Base-by-base conservation (phyloP, 2,888 invertebrate species). In the Agrypnus murinus region DNA sequence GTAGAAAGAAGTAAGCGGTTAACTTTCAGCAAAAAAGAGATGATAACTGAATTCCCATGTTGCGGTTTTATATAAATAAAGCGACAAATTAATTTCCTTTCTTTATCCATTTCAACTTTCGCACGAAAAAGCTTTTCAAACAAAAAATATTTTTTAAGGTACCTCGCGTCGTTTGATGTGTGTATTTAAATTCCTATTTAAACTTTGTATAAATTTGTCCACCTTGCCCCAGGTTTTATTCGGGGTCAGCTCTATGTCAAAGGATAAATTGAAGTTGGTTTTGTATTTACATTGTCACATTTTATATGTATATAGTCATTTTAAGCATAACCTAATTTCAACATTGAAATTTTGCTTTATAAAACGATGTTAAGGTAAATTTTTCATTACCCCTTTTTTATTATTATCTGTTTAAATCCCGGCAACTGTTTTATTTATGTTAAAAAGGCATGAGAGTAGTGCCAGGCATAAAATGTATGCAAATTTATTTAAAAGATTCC, bases 251-350 rank as follows among this genome's bases (percentile, higher is more conserved):
- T 45, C 46, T 17, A 58, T 45, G 65, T 57, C 65, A 65, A 65
- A 65, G 55, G 65, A 65, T 65, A 65, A 65, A 65, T 65, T 65
- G 55, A 65, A 65, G 45, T 65, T 58, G 65, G 65, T 65, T 57
- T 65, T 40, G 34, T 57, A 45, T 65, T 57, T 65, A 43, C 45
- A 58, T 31, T 55, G 55, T 57, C 55, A 45, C 45, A 57, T 65
- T 58, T 65, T 46, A 46, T 57, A 58, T 55, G 25, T 60, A 46
- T 38, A 31, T 12, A 12, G 40, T 40, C 40, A 7, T 12, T 40
- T 40, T 40, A 40, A 10, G 40, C 12, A 40, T 40, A n/a, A 40
- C 40, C 40, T 7, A 12, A 12, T 25, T 25, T 25, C 25, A 25
- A 25, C 25, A 25, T 10, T 40, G 40, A 40, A 40, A n/a, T 40